Conservation (phyloP, 2,888 invertebrate genomes). For the Drosophila bunnanda region DNA sequence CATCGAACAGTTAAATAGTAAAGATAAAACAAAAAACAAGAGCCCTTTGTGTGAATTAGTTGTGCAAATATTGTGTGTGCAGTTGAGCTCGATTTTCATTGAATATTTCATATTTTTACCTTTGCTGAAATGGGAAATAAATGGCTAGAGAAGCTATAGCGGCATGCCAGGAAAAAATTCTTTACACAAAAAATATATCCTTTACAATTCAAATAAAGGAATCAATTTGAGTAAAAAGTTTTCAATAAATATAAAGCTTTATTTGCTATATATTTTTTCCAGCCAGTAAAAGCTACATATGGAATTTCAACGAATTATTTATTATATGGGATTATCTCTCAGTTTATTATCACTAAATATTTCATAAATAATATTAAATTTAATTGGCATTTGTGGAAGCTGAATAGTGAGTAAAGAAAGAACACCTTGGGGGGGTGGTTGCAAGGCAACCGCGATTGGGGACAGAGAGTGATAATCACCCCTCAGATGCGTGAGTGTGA, state of each 20-base stretch:
- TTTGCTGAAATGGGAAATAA: constrained; percentile 57
- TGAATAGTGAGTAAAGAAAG: background rate
- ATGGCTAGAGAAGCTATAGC: constrained; percentile 4
- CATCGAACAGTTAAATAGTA: constrained; percentile 57
- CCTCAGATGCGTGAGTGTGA: constrained; percentile 7
- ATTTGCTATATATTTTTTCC: background rate
- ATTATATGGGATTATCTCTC: background rate
- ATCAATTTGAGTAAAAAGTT: background rate
- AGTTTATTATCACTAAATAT: background rate
- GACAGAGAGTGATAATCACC: constrained; percentile 9
- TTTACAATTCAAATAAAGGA: background rate
- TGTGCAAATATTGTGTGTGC: constrained; percentile 69
- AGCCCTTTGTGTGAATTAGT: constrained; percentile 61
- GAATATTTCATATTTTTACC: constrained; percentile 2
- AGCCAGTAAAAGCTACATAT: background rate
- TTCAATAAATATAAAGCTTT: background rate
- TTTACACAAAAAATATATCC: background rate
- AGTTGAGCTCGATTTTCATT: constrained; percentile 55
- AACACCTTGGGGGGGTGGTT: background rate
- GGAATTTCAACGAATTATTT: background rate
- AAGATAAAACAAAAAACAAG: constrained; percentile 25
- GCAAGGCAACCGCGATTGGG: background rate
- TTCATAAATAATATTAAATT: background rate
- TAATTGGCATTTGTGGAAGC: background rate
- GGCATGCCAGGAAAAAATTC: background rate